These are phyloP conservation scores for Xiphophorus couchianus DNA, from an alignment of 2,113 vertebrate species.

Conservation along the genomic window DNA sequence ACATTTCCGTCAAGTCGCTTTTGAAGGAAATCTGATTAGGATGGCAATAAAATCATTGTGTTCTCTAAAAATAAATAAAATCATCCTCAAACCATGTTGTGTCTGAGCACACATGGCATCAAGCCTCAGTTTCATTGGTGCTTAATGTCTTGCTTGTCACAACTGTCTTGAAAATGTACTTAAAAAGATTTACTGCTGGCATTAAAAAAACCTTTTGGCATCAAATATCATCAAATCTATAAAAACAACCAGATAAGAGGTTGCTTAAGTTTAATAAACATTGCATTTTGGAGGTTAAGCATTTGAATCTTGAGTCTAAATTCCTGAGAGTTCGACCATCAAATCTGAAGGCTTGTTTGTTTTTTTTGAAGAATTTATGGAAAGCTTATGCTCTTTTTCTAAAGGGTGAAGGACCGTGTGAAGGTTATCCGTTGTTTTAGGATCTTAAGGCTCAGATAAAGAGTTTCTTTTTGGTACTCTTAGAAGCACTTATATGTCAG, in stretches of 20 bases:
- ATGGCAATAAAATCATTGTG: background rate
- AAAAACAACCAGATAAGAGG: background rate
- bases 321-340: too few species aligned
- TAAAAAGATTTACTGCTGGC: background rate
- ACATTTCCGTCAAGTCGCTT: background rate
- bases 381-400: too few species aligned
- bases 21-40: too few species aligned
- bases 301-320: too few species aligned
- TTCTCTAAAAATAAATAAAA: background rate
- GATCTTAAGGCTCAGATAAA: too few species aligned
- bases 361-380: too few species aligned
- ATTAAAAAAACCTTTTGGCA: background rate
- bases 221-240: background rate
- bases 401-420: too few species aligned
- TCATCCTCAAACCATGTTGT: background rate
- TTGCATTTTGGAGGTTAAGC: too few species aligned
- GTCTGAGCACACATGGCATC: background rate
- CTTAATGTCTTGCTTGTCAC: background rate
- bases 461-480: too few species aligned
- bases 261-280: background rate
- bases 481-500: too few species aligned
- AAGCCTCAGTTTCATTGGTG: background rate
- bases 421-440: too few species aligned
- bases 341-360: too few species aligned
- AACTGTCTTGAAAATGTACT: background rate